These are phyloP conservation scores for Moxostoma hubbsi DNA, from an alignment of 2,797 vertebrate species.

Conservation along the genomic window DNA sequence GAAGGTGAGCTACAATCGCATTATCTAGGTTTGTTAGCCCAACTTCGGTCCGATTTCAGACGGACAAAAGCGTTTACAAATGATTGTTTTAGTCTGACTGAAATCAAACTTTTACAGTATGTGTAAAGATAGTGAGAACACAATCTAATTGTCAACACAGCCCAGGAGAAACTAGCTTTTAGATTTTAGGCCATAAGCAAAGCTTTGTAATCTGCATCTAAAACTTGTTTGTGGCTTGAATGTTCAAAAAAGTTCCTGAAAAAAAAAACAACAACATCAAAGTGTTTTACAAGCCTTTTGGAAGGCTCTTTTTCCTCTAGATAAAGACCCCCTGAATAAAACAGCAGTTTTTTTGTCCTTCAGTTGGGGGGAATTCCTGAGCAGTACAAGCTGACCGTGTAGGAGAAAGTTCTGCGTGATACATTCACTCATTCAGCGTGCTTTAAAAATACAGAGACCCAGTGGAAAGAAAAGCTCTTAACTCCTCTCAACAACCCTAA, in stretches of 20 bases:
- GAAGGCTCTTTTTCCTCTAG: slow-evolving; percentile 2
- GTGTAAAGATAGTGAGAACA: too few relatives aligned
- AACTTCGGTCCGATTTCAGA: too few relatives aligned
- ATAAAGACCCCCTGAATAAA: slow-evolving; percentile 8
- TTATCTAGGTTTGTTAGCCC: too few relatives aligned
- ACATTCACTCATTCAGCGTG: slow-evolving; percentile 12
- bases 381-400: neutral
- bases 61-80: too few relatives aligned
- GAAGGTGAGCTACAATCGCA: too few relatives aligned
- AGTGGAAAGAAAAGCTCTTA: slow-evolving; percentile 29
- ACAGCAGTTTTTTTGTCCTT: neutral
- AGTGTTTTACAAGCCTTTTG: neutral
- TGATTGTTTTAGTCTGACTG: too few relatives aligned
- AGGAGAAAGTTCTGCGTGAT: slow-evolving; percentile 18
- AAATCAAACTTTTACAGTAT: too few relatives aligned
- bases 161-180: neutral
- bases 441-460: slow-evolving; percentile 39
- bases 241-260: slow-evolving; percentile 10
- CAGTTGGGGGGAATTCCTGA: slow-evolving; percentile 19
- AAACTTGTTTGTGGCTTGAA: neutral
- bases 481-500: slow-evolving; percentile 15
- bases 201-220: neutral
- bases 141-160: neutral
- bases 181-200: neutral
- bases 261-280: slow-evolving; percentile 3